Percentiles rank a stretch among this genome's conserved stretches.
Conservation (phyloP, 1,140 invertebrate species). For the Panonychus citri region DNA sequence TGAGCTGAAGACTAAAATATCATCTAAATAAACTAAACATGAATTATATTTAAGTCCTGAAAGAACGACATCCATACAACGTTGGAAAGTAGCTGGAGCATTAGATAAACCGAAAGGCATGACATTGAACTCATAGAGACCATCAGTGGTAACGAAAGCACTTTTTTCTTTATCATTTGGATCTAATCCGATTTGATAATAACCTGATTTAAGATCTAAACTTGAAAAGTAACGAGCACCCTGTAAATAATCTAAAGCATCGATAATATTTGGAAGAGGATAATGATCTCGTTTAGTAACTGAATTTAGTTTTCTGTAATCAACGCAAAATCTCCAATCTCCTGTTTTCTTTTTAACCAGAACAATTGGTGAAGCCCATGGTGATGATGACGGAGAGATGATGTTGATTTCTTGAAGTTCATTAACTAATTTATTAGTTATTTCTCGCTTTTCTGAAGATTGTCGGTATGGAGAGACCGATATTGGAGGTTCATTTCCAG, state of each 20-base stretch:
- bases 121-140: slow-evolving; percentile 9
- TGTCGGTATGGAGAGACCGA: neutral
- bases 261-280: neutral
- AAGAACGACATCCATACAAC: slow-evolving; percentile 14
- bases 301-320: slow-evolving; percentile 3
- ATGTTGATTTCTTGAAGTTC: slow-evolving; percentile 19
- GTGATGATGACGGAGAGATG: slow-evolving; percentile 18
- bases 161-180: slow-evolving; percentile 1
- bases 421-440: slow-evolving; percentile 10
- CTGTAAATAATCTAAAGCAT: neutral
- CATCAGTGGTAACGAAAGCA: slow-evolving; percentile 4
- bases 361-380: slow-evolving; percentile 5
- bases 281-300: slow-evolving; percentile 3
- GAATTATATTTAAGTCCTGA: slow-evolving; percentile 2
- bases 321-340: neutral
- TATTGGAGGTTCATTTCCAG: neutral
- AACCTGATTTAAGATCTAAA: slow-evolving; percentile 8
- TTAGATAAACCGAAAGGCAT: slow-evolving; percentile 15
- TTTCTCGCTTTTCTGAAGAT: neutral
- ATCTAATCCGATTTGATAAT: slow-evolving; percentile 4
- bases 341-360: slow-evolving; percentile 5
- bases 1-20: slow-evolving; percentile 14
- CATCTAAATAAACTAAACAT: slow-evolving; percentile 15
- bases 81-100: slow-evolving; percentile 14
- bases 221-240: slow-evolving; percentile 1